Percentiles rank a stretch among this genome's conserved stretches.
Conservation (phyloP, 2,888 invertebrate genomes). For the Limenitis camilla region DNA sequence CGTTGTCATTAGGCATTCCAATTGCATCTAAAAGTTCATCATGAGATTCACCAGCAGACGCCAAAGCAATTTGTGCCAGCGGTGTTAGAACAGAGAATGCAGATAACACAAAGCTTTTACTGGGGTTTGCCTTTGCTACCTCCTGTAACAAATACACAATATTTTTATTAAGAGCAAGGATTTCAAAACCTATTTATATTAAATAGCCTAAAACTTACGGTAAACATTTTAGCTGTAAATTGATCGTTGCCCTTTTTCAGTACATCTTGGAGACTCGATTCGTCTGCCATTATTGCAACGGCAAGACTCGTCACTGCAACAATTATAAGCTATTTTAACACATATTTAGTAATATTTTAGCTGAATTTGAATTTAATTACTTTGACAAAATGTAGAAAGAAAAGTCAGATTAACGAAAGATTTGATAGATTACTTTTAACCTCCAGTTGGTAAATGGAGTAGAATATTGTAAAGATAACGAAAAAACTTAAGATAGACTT, state of each 20-base stretch:
- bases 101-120: conserved; percentile 54
- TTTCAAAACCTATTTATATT: no score
- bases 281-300: conserved; percentile 35
- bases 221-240: conserved; percentile 48
- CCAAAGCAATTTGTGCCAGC: conserved; percentile 50
- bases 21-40: conserved; percentile 48
- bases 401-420: no score
- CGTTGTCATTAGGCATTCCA: conserved; percentile 45
- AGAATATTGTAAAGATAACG: no score
- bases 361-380: no score
- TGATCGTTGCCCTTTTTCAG: conserved; percentile 38
- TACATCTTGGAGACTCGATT: conserved; percentile 23
- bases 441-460: no score
- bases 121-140: conserved; percentile 36
- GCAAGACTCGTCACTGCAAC: conserved; percentile 27
- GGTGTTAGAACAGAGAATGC: conserved; percentile 62
- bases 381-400: no score
- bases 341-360: background rate
- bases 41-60: conserved; percentile 49
- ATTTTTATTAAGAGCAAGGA: no score
- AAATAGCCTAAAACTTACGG: conserved; percentile 37
- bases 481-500: no score
- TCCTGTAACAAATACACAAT: conserved; percentile 34
- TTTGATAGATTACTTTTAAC: no score
- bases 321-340: background rate